Base-by-base conservation (phyloP, 2,797 vertebrate genomes). In the Diplodus sargus region DNA sequence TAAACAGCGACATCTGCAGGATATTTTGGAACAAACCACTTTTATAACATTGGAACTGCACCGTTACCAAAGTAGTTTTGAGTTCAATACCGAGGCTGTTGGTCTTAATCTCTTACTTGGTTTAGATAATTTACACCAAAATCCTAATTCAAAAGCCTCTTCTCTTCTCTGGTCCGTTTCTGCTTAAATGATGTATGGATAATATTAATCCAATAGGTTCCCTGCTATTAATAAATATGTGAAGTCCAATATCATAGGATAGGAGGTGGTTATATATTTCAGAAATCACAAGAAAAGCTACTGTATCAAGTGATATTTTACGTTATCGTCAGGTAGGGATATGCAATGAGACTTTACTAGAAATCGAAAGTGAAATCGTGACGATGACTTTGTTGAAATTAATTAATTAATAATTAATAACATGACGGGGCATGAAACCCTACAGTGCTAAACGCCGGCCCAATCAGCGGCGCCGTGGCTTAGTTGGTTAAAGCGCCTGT, bases 401-500 rank as follows among this genome's bases (percentile, higher is more conserved):
- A 34, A 34, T 9, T 2, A 34, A 34, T 34, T 34, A 34, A 22
- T 28, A 43, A 43, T 23, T 10, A 13, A 43, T 10, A 3, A 3
- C 7, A 9, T 10, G 2, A 1, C 3, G 0, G 5, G 23, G 3
- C 14, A 34, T 3, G 15, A 17, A 65, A 23, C 12, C 0, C 1
- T 58, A 28, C n/a, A 3, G 4, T 17, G 6, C 17, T 4, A 3
- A 2, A 0, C 8, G 0, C 0, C 0, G 5, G 12, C 25, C 0
- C 5, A 0, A 0, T 0, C 5, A 47, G 22, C 3, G 94, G 95
- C 91, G 94, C 93, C 94, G 95, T 95, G 95, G 95, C 94, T 96
- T 96, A 96, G 95, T 75, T 95, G 94, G 95, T 95, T 94, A 96
- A 95, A 96, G 95, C 93, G 95, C 95, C 95, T 96, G 95, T 95